Base-by-base conservation (phyloP, 2,797 vertebrate species). In the Graptemys geographica region DNA sequence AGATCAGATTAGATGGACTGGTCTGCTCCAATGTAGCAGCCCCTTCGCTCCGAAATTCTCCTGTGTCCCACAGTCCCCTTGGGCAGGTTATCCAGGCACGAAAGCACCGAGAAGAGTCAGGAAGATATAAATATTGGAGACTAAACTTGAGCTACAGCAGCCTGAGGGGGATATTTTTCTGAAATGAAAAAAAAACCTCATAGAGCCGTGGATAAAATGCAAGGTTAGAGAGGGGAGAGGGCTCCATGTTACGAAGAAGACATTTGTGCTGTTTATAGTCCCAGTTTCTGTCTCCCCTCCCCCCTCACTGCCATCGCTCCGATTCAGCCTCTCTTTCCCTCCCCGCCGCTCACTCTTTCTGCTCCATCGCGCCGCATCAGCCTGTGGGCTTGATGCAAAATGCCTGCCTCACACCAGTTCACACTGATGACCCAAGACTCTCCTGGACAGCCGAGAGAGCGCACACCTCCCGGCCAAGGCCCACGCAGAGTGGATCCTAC, bases 31-130 rank as follows among this genome's bases (percentile, higher is more conserved):
- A 6, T 69, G 85, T 87, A 88, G 89, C 96, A 94, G 86, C 79
- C 31, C 51, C 86, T 28, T 5, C 84, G 82, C 62, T 97, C 92
- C 92, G 94, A 95, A 95, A 72, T 93, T 90, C 91, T 92, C 44
- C 65, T 80, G 84, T 65, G 47, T 94, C 83, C 88, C 84, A 93
- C 59, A 94, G 87, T 92, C 82, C 86, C 93, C 89, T 86, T 90
- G 69, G 90, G 86, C 90, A 47, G 89, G 84, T 95, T 95, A 95
- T 90, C 83, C 93, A 96, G 96, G 89, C 79, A 91, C 88, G 79
- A 95, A 92, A 90, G 49, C 86, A 96, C 97, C 93, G n/a, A 95
- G 91, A 96, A 96, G 86, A 92, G 96, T 95, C 94, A 94, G 91
- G 94, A 93, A 94, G 55, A 97, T 84, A 93, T 72, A 97, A 97